phyloP scores from a whole-genome alignment of 2,888 invertebrate species.

The Sarcophaga rosellei region DNA sequence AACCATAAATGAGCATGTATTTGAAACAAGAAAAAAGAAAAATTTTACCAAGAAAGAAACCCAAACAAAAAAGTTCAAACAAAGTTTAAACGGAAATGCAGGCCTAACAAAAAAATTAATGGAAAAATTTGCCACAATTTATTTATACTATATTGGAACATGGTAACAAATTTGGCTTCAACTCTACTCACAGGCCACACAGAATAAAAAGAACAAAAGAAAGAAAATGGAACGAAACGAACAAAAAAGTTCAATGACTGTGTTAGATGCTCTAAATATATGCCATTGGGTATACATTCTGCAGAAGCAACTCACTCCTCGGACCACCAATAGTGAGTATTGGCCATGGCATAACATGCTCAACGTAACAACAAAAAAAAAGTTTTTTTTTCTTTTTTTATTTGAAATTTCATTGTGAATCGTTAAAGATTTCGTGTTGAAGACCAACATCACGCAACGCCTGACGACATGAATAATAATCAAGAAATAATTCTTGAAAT shows the following conservation, averaged over 20 bases:
- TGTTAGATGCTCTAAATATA: slow-evolving; percentile 24
- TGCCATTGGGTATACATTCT: neutral
- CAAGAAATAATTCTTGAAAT: neutral
- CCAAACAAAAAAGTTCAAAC: slow-evolving; percentile 18
- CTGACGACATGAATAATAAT: slow-evolving; percentile 5
- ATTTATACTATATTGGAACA: slow-evolving; percentile 28
- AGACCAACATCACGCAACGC: slow-evolving; percentile 49
- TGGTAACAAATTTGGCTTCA: slow-evolving; percentile 15
- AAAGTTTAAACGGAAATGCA: slow-evolving; percentile 64
- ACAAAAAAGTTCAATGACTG: slow-evolving; percentile 52
- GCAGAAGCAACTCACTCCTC: neutral
- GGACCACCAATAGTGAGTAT: neutral
- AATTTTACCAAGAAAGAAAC: slow-evolving; percentile 5
- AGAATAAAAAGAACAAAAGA: neutral
- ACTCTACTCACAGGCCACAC: neutral
- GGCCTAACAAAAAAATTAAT: slow-evolving; percentile 57
- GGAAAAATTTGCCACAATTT: slow-evolving; percentile 52
- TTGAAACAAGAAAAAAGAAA: neutral
- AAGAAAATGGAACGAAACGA: neutral
- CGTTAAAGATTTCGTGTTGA: slow-evolving; percentile 53
- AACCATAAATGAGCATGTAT: slow-evolving; percentile 41
- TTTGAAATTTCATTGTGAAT: slow-evolving; percentile 46
- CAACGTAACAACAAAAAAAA: neutral
- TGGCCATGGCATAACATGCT: neutral
- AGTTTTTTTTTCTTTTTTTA: slow-evolving; percentile 6